Conservation (phyloP, 2,888 invertebrate genomes). For the Latrodectus hesperus region DNA sequence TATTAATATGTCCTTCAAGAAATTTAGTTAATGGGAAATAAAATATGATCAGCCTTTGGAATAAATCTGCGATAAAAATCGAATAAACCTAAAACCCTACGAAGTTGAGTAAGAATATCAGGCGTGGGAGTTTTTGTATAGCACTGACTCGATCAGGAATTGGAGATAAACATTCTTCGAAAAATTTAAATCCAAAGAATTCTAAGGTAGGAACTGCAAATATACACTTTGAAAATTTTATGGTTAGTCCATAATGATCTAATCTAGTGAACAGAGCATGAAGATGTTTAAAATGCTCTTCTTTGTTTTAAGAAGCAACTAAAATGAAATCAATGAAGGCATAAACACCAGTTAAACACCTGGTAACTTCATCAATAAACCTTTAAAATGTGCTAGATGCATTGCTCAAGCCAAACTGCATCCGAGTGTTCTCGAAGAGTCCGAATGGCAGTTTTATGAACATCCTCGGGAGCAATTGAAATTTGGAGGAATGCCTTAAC, state of each 20-base stretch:
- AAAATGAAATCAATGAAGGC: not conserved
- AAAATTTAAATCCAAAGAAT: not conserved
- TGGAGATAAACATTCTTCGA: not conserved
- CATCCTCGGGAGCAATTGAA: not conserved
- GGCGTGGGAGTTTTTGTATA: not conserved
- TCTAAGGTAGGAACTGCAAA: not conserved
- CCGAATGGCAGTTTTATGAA: not conserved
- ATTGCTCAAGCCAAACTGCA: not conserved
- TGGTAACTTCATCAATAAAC: not conserved
- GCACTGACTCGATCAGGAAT: too few species aligned
- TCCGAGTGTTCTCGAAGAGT: not conserved
- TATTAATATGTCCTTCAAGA: too few species aligned
- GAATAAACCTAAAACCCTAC: too few species aligned
- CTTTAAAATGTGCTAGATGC: not conserved
- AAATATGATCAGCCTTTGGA: too few species aligned
- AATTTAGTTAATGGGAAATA: too few species aligned
- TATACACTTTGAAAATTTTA: not conserved
- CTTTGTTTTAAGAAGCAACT: not conserved
- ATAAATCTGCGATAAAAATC: too few species aligned
- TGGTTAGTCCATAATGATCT: not conserved
- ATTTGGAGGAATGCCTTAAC: not conserved
- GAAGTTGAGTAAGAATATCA: not conserved
- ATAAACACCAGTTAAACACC: not conserved
- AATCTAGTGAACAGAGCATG: not conserved
- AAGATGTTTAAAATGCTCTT: not conserved